These are phyloP conservation scores for Pocillopora grandis DNA, from an alignment of 92 coral and sea anemone genomes.

Conservation along the genomic window DNA sequence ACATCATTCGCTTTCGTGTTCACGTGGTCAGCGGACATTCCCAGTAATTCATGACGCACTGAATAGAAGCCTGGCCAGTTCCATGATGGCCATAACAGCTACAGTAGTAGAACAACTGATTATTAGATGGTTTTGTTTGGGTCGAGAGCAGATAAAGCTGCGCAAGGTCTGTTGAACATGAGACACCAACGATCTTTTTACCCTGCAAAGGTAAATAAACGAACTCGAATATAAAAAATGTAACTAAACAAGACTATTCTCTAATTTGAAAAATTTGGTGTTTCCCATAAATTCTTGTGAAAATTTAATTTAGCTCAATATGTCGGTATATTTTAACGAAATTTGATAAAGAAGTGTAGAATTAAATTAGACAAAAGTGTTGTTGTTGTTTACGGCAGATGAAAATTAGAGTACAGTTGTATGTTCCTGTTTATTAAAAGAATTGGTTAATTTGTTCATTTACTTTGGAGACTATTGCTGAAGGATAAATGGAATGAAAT, in stretches of 20 bases:
- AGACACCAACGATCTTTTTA: slow-evolving; percentile 17
- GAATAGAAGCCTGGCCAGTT: not conserved
- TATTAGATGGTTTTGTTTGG: not conserved
- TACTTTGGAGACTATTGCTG: no score
- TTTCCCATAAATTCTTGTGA: no score
- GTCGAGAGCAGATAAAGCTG: slow-evolving; percentile 19
- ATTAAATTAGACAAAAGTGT: no score
- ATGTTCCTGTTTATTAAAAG: no score
- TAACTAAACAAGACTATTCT: no score
- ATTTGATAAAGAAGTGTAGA: no score
- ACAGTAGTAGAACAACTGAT: slow-evolving; percentile 4
- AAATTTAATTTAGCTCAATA: no score
- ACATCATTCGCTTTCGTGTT: not conserved
- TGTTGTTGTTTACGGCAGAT: no score
- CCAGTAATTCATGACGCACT: slow-evolving; percentile 22
- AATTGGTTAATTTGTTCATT: no score
- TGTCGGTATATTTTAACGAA: no score
- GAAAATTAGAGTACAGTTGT: not conserved
- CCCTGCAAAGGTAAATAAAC: not conserved
- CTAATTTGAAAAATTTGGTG: no score
- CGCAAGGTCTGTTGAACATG: slow-evolving; percentile 20
- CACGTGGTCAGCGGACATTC: slow-evolving; percentile 16
- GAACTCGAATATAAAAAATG: not conserved
- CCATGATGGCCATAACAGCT: slow-evolving; percentile 21
- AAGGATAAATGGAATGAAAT: no score